A percentile compares a stretch with the other conserved stretches of the same genome.
Conservation (phyloP, 1,140 invertebrate species). For the Drosophila trapezifrons region DNA sequence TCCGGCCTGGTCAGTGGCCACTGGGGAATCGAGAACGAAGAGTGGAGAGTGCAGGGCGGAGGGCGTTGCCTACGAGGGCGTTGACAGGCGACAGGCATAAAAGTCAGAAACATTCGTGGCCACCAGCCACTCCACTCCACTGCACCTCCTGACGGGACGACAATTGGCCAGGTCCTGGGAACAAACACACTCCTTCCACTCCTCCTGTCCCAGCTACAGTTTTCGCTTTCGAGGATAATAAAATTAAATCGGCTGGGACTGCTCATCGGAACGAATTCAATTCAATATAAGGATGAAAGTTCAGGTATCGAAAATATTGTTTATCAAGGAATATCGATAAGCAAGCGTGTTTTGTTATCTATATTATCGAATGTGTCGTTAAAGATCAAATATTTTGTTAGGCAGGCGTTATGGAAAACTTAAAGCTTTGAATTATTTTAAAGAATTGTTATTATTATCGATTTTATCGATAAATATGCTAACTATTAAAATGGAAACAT, state of each 20-base stretch:
- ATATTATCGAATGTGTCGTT: too few species aligned
- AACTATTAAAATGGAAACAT: too few species aligned
- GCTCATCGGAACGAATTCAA: background rate
- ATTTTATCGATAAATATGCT: too few species aligned
- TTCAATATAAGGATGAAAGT: background rate
- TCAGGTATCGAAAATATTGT: too few species aligned
- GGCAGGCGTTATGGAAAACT: too few species aligned
- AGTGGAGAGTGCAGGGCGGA: slow-evolving; percentile 3
- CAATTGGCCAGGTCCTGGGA: slow-evolving; percentile 9
- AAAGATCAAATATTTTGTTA: too few species aligned
- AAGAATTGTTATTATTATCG: too few species aligned
- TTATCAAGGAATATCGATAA: too few species aligned
- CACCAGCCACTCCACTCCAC: slow-evolving; percentile 9
- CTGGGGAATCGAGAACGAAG: background rate
- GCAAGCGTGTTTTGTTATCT: too few species aligned
- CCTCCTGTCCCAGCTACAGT: background rate
- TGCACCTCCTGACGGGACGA: background rate
- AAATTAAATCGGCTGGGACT: background rate
- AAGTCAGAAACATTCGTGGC: slow-evolving; percentile 49
- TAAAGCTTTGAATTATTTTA: too few species aligned
- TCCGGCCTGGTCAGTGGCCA: slow-evolving; percentile 9
- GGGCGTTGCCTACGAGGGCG: slow-evolving; percentile 5
- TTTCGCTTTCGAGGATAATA: background rate
- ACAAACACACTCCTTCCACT: background rate
- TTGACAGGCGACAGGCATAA: slow-evolving; percentile 41